Evolutionary conservation across 2,113 vertebrate species (phyloP).

Genomic region (Syngnathus scovelli): DNA sequence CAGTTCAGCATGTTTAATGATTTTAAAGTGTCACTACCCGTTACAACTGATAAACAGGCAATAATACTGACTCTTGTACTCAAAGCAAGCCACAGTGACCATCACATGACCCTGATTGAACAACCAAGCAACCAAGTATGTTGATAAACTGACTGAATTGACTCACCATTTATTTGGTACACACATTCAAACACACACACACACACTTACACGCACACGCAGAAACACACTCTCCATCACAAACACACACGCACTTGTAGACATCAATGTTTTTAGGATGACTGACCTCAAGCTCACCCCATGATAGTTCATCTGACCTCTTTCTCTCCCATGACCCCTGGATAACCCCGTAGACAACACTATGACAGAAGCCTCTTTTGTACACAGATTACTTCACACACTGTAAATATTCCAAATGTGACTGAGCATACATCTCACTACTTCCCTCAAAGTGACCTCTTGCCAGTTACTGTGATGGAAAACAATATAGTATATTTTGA

Average conservation of each 20-base stretch:
- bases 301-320: slow-evolving; percentile 64
- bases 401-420: slow-evolving; percentile 18
- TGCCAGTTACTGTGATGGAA: background rate
- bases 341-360: slow-evolving; percentile 27
- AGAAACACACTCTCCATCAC: background rate
- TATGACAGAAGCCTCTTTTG: slow-evolving; percentile 38
- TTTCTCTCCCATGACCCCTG: slow-evolving; percentile 33
- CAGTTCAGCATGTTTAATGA: slow-evolving; percentile 15
- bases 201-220: slow-evolving; percentile 9
- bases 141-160: slow-evolving; percentile 69
- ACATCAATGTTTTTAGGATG: slow-evolving; percentile 29
- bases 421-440: slow-evolving; percentile 29
- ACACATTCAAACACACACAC: slow-evolving; percentile 24
- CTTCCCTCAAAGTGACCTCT: slow-evolving; percentile 8
- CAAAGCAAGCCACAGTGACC: slow-evolving; percentile 55
- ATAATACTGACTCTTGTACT: slow-evolving; percentile 7
- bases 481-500: background rate
- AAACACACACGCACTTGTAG: slow-evolving; percentile 1
- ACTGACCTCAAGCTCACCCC: slow-evolving; percentile 64
- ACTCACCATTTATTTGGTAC: slow-evolving; percentile 38
- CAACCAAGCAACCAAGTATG: slow-evolving; percentile 27
- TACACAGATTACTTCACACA: background rate
- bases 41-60: slow-evolving; percentile 24
- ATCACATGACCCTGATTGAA: slow-evolving; percentile 60
- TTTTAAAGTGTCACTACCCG: slow-evolving; percentile 34